Evolutionary conservation across 1,140 invertebrate genomes (phyloP), one percentile per base, ranked within the genome.

Genomic region (Eueides isabella): DNA sequence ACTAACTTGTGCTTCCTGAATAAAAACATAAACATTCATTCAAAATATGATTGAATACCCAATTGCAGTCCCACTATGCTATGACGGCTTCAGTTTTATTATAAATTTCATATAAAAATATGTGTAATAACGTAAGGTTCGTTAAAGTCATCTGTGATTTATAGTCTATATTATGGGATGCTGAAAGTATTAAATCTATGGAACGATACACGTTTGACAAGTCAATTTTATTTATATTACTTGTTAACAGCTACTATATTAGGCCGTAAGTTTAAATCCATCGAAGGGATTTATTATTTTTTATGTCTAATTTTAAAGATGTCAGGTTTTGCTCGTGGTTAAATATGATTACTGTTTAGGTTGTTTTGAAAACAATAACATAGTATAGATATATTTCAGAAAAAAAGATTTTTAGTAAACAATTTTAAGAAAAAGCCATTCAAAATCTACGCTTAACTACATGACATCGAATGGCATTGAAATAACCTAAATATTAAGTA

Each of bases 141-240:
- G 48, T 55, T 55, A 55, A 55, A 55, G 48, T 55, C 48, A 55
- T 55, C 48, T 55, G 48, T 55, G 19, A 55, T 55, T 55, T 55
- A 55, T 55, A 55, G 48, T 55, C 48, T 55, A 11, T 55, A 55
- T 55, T 55, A 55, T 55, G 48, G 48, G 6, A 23, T 26, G 23
- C 48, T 55, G 48, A 55, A 55, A 55, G 48, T 55, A 55, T 55
- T 55, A 55, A 55, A 55, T 55, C 48, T 55, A 55, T 55, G 48
- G 26, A 55, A 55, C 48, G 48, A 55, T 55, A 55, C 23, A 55
- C 48, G 48, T 26, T 55, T 55, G 48, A 55, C 48, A 55, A 23
- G 19, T 55, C 48, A 23, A 55, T 55, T 55, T 55, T 55, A 55
- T 55, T 55, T 55, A 55, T 55, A 55, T 55, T 55, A 55, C 48